phyloP scores from a whole-genome alignment of 2,113 vertebrate species.

The Rhombomys opimus region DNA sequence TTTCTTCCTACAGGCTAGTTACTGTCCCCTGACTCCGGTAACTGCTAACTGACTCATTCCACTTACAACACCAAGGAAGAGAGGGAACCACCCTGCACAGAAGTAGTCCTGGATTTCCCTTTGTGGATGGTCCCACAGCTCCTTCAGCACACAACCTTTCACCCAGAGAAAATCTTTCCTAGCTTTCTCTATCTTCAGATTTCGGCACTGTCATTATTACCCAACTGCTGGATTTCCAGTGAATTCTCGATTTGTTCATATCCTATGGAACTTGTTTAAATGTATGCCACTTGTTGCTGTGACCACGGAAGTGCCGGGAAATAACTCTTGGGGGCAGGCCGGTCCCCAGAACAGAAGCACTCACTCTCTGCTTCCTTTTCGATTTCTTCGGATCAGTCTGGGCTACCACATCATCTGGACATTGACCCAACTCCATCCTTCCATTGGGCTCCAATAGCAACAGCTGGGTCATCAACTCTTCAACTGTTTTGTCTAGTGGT shows the following conservation, averaged over 20 bases:
- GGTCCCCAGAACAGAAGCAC: constrained; percentile 86
- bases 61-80: not conserved
- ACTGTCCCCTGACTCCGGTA: not conserved
- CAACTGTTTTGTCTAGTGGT: too few species aligned
- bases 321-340: not conserved
- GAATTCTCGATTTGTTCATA: not conserved
- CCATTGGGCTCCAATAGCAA: constrained; percentile 43
- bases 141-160: not conserved
- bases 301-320: not conserved
- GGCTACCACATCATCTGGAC: constrained; percentile 96
- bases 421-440: constrained; percentile 95
- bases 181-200: not conserved
- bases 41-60: not conserved
- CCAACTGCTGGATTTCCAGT: not conserved
- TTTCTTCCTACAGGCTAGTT: not conserved
- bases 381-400: constrained; percentile 96
- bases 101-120: not conserved
- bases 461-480: not conserved
- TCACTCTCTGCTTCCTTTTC: constrained; percentile 93
- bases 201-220: not conserved
- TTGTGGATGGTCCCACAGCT: not conserved
- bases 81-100: not conserved
- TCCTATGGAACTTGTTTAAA: not conserved
- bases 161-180: not conserved
- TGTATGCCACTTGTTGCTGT: not conserved